Conservation (phyloP, 2,113 vertebrate genomes). For the Phasianus colchicus region DNA sequence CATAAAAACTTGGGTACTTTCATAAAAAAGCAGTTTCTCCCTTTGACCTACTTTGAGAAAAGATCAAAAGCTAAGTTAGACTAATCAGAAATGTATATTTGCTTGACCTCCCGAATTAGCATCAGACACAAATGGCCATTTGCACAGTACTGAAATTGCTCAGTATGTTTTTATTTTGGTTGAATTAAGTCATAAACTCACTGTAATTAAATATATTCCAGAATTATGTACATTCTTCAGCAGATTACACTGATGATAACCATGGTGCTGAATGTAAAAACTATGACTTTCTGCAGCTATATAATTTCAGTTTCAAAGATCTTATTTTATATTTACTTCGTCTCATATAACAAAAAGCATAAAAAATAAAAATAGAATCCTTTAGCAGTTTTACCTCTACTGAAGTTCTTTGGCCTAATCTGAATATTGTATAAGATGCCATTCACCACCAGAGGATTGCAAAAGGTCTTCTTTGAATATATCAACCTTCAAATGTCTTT, state of each 20-base stretch:
- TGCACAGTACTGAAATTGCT: not conserved
- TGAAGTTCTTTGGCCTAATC: not conserved
- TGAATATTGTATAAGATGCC: not conserved
- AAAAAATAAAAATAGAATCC: not conserved
- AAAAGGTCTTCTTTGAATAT: slow-evolving; percentile 42
- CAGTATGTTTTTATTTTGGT: not conserved
- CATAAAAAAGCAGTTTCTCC: not conserved
- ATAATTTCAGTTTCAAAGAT: not conserved
- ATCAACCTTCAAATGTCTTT: slow-evolving; percentile 62
- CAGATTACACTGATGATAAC: not conserved
- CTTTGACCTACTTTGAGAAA: not conserved
- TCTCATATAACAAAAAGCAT: not conserved
- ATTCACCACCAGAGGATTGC: not conserved
- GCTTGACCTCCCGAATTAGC: not conserved
- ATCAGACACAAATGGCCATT: not conserved
- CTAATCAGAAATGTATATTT: not conserved
- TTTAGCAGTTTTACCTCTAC: not conserved
- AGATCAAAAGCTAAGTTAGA: not conserved
- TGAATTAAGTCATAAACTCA: not conserved
- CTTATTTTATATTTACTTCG: not conserved
- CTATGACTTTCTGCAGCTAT: not conserved
- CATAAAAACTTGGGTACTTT: not conserved
- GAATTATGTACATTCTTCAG: not conserved
- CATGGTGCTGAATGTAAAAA: not conserved
- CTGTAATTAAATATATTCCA: not conserved